Conservation (phyloP, 2,888 invertebrate genomes). For the Aporophyla lueneburgensis region DNA sequence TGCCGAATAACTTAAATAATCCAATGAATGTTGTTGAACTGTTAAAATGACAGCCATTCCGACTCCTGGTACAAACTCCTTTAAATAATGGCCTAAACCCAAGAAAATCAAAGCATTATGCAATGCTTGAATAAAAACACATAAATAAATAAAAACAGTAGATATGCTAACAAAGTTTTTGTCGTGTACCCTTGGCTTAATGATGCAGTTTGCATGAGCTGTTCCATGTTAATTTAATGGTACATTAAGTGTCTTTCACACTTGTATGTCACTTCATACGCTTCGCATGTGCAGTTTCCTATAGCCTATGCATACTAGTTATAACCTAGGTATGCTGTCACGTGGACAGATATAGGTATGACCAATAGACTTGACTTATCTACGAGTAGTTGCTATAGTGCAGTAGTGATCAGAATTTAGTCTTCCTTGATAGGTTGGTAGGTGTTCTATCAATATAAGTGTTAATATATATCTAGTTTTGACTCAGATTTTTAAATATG, state of each 20-base stretch:
- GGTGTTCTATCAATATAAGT: slow-evolving; percentile 21
- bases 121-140: slow-evolving; percentile 12
- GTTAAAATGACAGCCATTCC: too few species aligned
- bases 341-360: slow-evolving; percentile 40
- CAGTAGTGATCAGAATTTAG: slow-evolving; percentile 20
- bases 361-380: slow-evolving; percentile 10
- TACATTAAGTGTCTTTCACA: slow-evolving; percentile 63
- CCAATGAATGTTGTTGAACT: too few species aligned
- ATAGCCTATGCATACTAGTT: slow-evolving; percentile 24
- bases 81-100: too few species aligned
- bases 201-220: slow-evolving; percentile 67
- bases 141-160: slow-evolving; percentile 18
- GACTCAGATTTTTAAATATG: neutral
- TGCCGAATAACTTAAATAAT: too few species aligned
- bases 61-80: too few species aligned
- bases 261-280: slow-evolving; percentile 50
- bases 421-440: slow-evolving; percentile 15
- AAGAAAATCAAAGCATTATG: neutral
- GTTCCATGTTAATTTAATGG: slow-evolving; percentile 64
- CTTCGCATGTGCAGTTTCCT: slow-evolving; percentile 52
- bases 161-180: slow-evolving; percentile 39
- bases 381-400: neutral
- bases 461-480: neutral
- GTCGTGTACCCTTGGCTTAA: slow-evolving; percentile 58
- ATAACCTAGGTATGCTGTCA: slow-evolving; percentile 18